These are phyloP conservation scores for Crioceris asparagi DNA, from an alignment of 2,888 invertebrate genomes.

Conservation along the genomic window DNA sequence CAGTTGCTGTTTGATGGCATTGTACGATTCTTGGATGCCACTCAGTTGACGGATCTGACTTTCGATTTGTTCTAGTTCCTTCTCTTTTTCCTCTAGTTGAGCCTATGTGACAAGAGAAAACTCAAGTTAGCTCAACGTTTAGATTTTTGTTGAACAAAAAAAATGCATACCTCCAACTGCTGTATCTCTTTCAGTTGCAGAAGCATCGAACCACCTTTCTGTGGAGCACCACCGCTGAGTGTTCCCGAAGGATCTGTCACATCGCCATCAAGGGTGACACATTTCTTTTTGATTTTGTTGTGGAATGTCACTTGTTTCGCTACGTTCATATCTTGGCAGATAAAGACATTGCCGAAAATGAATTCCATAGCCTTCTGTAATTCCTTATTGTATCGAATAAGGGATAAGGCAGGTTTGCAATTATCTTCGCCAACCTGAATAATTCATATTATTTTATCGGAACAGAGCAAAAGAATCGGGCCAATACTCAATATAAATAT, in stretches of 20 bases:
- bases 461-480: neutral
- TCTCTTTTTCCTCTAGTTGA: constrained; percentile 28
- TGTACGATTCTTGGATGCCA: constrained; percentile 31
- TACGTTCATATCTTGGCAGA: constrained; percentile 69
- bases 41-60: constrained; percentile 33
- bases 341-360: constrained; percentile 77
- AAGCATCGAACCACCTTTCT: constrained; percentile 47
- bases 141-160: no score
- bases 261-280: constrained; percentile 88
- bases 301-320: constrained; percentile 78
- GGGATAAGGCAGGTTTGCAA: constrained; percentile 68
- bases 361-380: constrained; percentile 71
- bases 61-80: constrained; percentile 37
- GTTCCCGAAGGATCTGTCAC: constrained; percentile 84
- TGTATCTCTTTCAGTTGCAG: constrained; percentile 48
- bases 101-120: constrained; percentile 17
- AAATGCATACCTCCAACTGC: constrained; percentile 32
- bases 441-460: neutral
- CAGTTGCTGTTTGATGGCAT: constrained; percentile 42
- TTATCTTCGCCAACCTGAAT: constrained; percentile 65
- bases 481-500: neutral
- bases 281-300: constrained; percentile 51
- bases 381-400: constrained; percentile 58
- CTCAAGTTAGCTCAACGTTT: no score
- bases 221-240: constrained; percentile 73